Conservation (phyloP, 2,113 vertebrate genomes). For the Tachysurus vachellii region DNA sequence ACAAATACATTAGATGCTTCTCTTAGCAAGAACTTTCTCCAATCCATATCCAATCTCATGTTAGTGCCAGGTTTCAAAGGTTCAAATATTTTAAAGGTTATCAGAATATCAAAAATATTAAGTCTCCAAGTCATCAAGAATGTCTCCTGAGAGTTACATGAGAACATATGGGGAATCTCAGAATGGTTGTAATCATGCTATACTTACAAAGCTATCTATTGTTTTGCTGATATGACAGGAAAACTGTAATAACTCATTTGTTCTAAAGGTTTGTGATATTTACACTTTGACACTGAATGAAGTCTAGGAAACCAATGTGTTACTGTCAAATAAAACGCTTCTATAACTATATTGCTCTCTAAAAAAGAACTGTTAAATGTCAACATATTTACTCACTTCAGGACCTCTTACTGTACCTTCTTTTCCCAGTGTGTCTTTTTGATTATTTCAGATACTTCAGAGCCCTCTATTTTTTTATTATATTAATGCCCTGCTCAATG, state of each 20-base stretch:
- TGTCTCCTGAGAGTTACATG: background rate
- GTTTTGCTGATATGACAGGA: background rate
- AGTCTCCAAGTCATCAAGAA: background rate
- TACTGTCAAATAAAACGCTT: background rate
- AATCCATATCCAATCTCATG: too few relatives aligned
- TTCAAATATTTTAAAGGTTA: too few relatives aligned
- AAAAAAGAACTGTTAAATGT: conserved; percentile 14
- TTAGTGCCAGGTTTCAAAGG: too few relatives aligned
- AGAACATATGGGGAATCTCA: background rate
- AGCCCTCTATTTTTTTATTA: conserved; percentile 8
- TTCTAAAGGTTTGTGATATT: background rate
- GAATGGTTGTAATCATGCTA: background rate
- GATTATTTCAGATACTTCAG: background rate
- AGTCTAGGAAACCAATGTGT: background rate
- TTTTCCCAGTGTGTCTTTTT: background rate
- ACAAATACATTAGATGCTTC: background rate
- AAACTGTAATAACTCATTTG: background rate
- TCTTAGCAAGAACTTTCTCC: background rate
- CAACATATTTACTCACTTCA: conserved; percentile 6
- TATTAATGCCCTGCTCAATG: background rate
- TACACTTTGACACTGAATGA: background rate
- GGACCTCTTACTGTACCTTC: background rate
- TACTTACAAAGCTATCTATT: background rate
- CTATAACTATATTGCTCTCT: background rate
- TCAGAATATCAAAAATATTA: background rate